phyloP scores from a whole-genome alignment of 2,797 vertebrate genomes.

The Ispidina picta region DNA sequence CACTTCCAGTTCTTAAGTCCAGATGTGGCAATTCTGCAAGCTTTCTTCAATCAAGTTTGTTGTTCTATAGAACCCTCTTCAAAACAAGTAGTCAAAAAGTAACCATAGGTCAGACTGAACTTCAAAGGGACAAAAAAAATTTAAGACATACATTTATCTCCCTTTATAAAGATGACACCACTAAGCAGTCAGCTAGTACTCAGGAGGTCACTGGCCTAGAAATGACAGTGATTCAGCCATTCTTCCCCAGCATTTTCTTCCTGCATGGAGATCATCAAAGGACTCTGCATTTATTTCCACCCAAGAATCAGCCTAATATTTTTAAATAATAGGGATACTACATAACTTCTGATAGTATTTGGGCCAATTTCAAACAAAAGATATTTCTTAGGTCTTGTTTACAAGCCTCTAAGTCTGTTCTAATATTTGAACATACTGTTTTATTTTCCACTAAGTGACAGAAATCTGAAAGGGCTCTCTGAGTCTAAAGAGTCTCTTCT shows the following conservation, averaged over 20 bases:
- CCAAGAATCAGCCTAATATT: neutral
- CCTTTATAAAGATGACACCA: neutral
- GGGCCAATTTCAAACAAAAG: neutral
- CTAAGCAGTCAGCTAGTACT: neutral
- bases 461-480: neutral
- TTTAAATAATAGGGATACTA: neutral
- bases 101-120: neutral
- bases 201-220: neutral
- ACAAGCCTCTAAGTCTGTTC: neutral
- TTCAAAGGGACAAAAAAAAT: neutral
- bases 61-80: neutral
- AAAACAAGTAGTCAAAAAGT: neutral
- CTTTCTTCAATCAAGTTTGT: neutral
- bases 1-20: neutral
- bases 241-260: neutral
- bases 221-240: neutral
- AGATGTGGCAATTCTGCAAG: neutral
- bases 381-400: neutral
- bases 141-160: neutral
- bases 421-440: neutral
- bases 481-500: neutral
- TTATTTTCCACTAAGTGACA: neutral
- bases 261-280: neutral
- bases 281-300: neutral
- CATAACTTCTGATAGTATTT: neutral